A percentile compares a stretch with the other conserved stretches of the same genome.
phyloP scores from a whole-genome alignment of 2,888 invertebrate genomes.

The Ochropacha duplaris region DNA sequence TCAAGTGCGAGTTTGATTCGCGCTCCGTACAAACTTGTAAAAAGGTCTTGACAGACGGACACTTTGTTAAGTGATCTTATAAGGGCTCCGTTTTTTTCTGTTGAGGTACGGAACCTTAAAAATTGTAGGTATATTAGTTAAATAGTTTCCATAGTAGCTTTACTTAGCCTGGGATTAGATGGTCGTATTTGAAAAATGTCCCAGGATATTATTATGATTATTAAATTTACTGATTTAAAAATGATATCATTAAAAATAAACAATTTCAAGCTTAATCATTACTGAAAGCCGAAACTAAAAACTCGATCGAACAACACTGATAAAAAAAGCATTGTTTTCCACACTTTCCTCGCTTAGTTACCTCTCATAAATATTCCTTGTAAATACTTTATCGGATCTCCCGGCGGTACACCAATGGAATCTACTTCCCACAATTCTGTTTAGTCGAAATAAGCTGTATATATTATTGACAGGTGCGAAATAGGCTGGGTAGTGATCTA shows the following conservation, averaged over 20 bases:
- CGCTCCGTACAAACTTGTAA: too few species aligned
- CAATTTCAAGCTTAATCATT: background rate
- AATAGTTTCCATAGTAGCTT: too few species aligned
- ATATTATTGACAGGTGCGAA: background rate
- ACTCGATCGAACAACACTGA: background rate
- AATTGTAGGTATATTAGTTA: too few species aligned
- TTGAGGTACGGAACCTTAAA: too few species aligned
- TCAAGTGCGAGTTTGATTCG: too few species aligned
- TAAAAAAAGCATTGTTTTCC: background rate
- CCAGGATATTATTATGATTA: too few species aligned
- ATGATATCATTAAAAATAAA: background rate
- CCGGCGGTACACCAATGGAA: slow-evolving; percentile 13
- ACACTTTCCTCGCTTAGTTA: background rate
- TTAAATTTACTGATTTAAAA: too few species aligned
- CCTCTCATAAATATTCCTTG: slow-evolving; percentile 20
- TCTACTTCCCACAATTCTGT: slow-evolving; percentile 14
- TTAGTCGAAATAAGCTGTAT: slow-evolving; percentile 15
- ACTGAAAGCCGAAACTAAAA: background rate
- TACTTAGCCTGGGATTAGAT: too few species aligned
- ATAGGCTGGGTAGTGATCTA: background rate
- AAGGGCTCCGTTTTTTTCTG: too few species aligned
- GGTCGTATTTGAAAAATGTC: too few species aligned
- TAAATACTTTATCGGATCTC: slow-evolving; percentile 22
- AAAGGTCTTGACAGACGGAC: too few species aligned
- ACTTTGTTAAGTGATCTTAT: too few species aligned